Evolutionary conservation across 1,140 invertebrate species (phyloP), one percentile per base, ranked within the genome.

Genomic region (Parasteatoda tepidariorum): DNA sequence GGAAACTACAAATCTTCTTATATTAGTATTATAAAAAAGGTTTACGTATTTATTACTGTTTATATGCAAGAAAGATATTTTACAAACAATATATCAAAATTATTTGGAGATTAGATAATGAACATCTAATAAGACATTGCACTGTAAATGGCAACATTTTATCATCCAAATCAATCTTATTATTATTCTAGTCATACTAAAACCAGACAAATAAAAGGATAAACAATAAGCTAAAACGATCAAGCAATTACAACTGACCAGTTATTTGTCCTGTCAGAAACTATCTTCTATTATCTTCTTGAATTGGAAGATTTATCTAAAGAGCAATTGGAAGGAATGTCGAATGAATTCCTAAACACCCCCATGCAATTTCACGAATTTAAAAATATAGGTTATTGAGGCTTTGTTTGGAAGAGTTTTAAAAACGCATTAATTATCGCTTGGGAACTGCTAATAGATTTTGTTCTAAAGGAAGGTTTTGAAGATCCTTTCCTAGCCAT

Each of bases 401-500:
- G 13, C 57, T 75, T 54, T 66, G 33, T 22, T 34, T n/a, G 59
- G 26, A 26, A 18, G 54, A 59, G 24, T 74, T 79, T 79, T 79
- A 79, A 79, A 68, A 79, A 59, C n/a, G 31, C 28, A 38, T 68
- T 68, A 67, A 79, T 79, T 59, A 68, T 70, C 38, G 67, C 54
- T 1, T n/a, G n/a, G n/a, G 31, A 4, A 3, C 30, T 24, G 33
- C 62, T 79, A 59, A 28, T 68, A 59, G 64, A 79, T 68, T 78
- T 78, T 38, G 34, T 13, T n/a, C 24, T 24, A 66, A 54, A 66
- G 74, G 41, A 66, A 38, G 74, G n/a, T 73, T 70, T n/a, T 15
- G 38, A 54, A 26, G 26, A 66, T 78, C 61, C 74, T 33, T 18
- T 28, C 26, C 26, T 4, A 24, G 24, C 9, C n/a, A 57, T 30